Evolutionary conservation across 2,888 invertebrate species (phyloP).

Genomic region (Gasteruption jaculator): DNA sequence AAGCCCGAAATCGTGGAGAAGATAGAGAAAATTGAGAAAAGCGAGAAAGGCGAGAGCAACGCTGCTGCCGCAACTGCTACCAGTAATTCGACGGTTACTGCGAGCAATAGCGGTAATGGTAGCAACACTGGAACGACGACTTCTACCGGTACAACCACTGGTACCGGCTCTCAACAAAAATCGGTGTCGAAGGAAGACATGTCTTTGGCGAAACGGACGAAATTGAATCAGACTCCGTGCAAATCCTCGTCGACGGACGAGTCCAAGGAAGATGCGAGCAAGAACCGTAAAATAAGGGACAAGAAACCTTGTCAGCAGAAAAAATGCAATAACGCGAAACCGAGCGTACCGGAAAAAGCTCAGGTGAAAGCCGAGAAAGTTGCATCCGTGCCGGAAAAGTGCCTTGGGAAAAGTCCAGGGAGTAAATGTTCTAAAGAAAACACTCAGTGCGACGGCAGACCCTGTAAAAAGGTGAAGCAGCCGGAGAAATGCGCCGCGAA

Average conservation of each 20-base stretch:
- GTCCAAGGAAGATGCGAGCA: slow-evolving; percentile 19
- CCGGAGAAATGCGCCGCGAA: slow-evolving; percentile 31
- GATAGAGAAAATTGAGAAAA: slow-evolving; percentile 39
- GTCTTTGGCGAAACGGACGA: slow-evolving; percentile 15
- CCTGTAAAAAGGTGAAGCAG: slow-evolving; percentile 30
- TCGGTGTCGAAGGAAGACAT: slow-evolving; percentile 22
- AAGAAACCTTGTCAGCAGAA: slow-evolving; percentile 29
- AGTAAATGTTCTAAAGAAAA: slow-evolving; percentile 29
- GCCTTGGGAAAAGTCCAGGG: slow-evolving; percentile 32
- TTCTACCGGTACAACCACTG: too few species aligned
- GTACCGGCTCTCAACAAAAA: too few species aligned
- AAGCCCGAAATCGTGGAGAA: slow-evolving; percentile 41
- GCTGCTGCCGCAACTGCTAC: too few species aligned
- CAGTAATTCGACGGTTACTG: too few species aligned
- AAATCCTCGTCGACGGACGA: slow-evolving; percentile 14
- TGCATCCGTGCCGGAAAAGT: slow-evolving; percentile 36
- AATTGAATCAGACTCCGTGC: slow-evolving; percentile 11
- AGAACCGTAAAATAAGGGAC: slow-evolving; percentile 25
- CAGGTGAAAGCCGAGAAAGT: slow-evolving; percentile 21
- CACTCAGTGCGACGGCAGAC: slow-evolving; percentile 28
- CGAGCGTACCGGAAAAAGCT: slow-evolving; percentile 22
- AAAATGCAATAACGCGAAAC: slow-evolving; percentile 23
- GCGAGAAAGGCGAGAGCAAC: slow-evolving; percentile 22
- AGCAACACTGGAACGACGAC: too few species aligned
- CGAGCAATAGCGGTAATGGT: too few species aligned